Percentiles rank a stretch among this genome's conserved stretches.
These are phyloP conservation scores for Tonatia bakeri DNA, from an alignment of 2,113 vertebrate genomes.

Conservation along the genomic window DNA sequence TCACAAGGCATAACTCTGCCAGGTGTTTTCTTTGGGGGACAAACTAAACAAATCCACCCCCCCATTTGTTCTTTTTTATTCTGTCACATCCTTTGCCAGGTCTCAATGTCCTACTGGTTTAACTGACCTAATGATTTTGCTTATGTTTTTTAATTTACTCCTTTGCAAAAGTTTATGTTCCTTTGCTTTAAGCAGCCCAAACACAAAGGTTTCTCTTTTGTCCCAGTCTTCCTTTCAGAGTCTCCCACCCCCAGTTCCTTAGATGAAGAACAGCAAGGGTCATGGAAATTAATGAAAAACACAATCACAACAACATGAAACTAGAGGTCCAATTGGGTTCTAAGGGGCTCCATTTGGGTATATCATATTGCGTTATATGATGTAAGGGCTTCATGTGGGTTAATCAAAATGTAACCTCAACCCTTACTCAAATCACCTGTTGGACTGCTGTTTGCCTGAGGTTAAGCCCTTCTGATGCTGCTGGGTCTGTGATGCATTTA, in stretches of 20 bases:
- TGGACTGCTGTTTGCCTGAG: constrained; percentile 72
- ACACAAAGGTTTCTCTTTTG: neutral
- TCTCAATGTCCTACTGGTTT: constrained; percentile 45
- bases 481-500: constrained; percentile 42
- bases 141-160: constrained; percentile 26
- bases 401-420: constrained; percentile 81
- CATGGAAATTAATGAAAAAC: constrained; percentile 76
- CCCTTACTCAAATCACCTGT: constrained; percentile 80
- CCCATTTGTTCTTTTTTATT: neutral
- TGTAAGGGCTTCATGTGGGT: constrained; percentile 73
- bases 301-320: constrained; percentile 71
- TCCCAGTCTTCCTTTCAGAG: neutral
- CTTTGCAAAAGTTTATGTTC: constrained; percentile 30
- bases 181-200: neutral
- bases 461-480: constrained; percentile 39
- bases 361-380: constrained; percentile 75
- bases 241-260: neutral
- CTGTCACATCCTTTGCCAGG: constrained; percentile 6
- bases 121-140: constrained; percentile 13
- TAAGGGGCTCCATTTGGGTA: constrained; percentile 57
- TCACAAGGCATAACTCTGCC: constrained; percentile 22
- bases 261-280: constrained; percentile 67
- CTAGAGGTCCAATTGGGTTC: constrained; percentile 61
- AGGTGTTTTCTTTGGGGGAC: constrained; percentile 55
- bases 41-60: constrained; percentile 4